phyloP scores from a whole-genome alignment of 1,140 invertebrate genomes.

The Neoseiulus cucumeris region DNA sequence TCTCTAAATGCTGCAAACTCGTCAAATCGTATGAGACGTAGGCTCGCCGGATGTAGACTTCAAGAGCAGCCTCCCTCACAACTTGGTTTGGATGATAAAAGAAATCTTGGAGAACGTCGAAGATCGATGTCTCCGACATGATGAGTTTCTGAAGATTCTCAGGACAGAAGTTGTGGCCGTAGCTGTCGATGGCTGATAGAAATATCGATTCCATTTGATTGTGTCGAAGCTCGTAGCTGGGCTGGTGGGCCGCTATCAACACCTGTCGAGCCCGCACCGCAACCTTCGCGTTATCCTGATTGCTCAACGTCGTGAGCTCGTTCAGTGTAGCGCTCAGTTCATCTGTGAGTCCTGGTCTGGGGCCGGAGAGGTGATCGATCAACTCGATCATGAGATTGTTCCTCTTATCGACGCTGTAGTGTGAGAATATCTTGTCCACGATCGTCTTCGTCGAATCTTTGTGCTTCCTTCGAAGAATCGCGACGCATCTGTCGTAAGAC shows the following conservation, averaged over 20 bases:
- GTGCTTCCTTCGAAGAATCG: slow-evolving; percentile 63
- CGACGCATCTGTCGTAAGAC: slow-evolving; percentile 93
- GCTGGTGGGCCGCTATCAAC: slow-evolving; percentile 87
- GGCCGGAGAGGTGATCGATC: slow-evolving; percentile 75
- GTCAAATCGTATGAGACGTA: slow-evolving; percentile 87
- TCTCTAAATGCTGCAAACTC: slow-evolving; percentile 61
- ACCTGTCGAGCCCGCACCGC: slow-evolving; percentile 67
- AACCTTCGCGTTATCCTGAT: slow-evolving; percentile 83
- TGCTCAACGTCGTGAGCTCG: slow-evolving; percentile 77
- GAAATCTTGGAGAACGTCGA: slow-evolving; percentile 95
- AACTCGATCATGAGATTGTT: slow-evolving; percentile 37
- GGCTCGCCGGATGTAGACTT: slow-evolving; percentile 81
- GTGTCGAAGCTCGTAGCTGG: slow-evolving; percentile 83
- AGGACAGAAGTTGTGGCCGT: slow-evolving; percentile 89
- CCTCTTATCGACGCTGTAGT: slow-evolving; percentile 76
- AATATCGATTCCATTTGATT: slow-evolving; percentile 99
- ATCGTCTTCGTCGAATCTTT: slow-evolving; percentile 68
- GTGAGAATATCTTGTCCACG: slow-evolving; percentile 82
- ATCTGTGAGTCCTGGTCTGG: slow-evolving; percentile 85
- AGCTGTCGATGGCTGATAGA: slow-evolving; percentile 90
- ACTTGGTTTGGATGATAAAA: slow-evolving; percentile 83
- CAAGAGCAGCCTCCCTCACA: slow-evolving; percentile 78
- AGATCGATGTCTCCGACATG: slow-evolving; percentile 89
- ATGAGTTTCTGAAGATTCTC: slow-evolving; percentile 92
- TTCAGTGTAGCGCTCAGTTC: slow-evolving; percentile 74